phyloP scores from a whole-genome alignment of 2,797 vertebrate species.

The Molossus molossus region DNA sequence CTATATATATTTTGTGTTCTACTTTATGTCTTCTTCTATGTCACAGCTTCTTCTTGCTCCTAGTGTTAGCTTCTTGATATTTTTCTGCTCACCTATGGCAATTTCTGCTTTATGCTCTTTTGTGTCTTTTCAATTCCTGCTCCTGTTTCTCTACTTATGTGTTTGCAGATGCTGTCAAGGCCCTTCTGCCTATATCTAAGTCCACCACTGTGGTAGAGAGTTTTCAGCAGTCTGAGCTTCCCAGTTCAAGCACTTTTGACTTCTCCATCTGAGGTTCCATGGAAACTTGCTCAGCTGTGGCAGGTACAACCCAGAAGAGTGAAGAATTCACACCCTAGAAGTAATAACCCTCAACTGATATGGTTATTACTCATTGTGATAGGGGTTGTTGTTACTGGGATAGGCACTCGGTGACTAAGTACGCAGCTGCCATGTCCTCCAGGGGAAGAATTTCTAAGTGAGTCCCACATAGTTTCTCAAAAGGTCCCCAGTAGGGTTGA shows the following conservation, averaged over 20 bases:
- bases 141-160: not conserved
- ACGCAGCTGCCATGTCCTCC: not conserved
- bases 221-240: not conserved
- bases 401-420: not conserved
- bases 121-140: constrained; percentile 38
- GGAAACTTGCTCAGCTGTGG: not conserved
- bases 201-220: not conserved
- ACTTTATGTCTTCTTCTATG: not conserved
- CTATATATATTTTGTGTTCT: not conserved
- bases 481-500: not conserved
- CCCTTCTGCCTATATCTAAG: not conserved
- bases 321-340: not conserved
- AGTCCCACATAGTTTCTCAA: not conserved
- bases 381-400: not conserved
- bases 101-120: not conserved
- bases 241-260: not conserved
- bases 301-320: not conserved
- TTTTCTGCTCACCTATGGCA: not conserved
- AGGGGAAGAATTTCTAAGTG: not conserved
- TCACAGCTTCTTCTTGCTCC: not conserved
- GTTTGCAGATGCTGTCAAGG: not conserved
- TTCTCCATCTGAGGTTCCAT: not conserved
- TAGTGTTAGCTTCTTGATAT: not conserved
- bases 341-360: not conserved
- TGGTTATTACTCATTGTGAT: not conserved